Base-by-base conservation (phyloP, 2,797 vertebrate species). In the Falco cherrug region DNA sequence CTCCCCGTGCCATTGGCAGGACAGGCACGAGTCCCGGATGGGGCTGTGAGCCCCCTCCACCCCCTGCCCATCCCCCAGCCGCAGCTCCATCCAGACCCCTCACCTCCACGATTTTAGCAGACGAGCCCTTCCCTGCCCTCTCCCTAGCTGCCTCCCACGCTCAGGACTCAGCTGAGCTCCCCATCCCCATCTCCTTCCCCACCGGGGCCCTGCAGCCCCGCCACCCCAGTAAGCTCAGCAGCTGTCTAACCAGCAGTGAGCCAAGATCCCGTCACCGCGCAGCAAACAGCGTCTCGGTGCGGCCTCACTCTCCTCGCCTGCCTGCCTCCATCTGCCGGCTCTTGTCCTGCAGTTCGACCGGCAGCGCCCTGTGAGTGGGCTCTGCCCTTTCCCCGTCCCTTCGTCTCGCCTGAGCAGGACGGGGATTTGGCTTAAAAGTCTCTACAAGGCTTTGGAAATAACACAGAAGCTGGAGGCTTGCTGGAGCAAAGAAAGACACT, bases 331-430 rank as follows among this genome's bases (percentile, higher is more conserved):
- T 94, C 93, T 94, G 90, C 95, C 59, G 2, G 48, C 84, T 93
- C 93, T 5, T 59, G 77, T 82, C 92, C 93, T 59, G 67, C 85
- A 84, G 68, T 79, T 21, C 1, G 0, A 41, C 48, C 17, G 41
- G 68, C 86, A 93, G 89, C 0, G 0, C 69, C 48, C 64, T 31
- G 67, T 0, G 1, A 84, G 65, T 4, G 0, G n/a, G 13, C 0
- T 43, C 79, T 90, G 79, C 57, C 53, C 89, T 59, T 64, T 74
- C 50, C 75, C n/a, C 2, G 0, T 37, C 51, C 50, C 71, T 63
- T 65, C 15, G 15, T 48, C 48, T 50, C 0, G 0, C 51, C 56
- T 39, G 26, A 1, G 3, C 37, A 41, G 89, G 26, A 14, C 0
- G 1, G n/a, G 68, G n/a, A 43, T 53, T 53, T 53, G 53, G 28